Evolutionary conservation across 2,113 vertebrate species (phyloP).

Genomic region (Chrysemys picta): DNA sequence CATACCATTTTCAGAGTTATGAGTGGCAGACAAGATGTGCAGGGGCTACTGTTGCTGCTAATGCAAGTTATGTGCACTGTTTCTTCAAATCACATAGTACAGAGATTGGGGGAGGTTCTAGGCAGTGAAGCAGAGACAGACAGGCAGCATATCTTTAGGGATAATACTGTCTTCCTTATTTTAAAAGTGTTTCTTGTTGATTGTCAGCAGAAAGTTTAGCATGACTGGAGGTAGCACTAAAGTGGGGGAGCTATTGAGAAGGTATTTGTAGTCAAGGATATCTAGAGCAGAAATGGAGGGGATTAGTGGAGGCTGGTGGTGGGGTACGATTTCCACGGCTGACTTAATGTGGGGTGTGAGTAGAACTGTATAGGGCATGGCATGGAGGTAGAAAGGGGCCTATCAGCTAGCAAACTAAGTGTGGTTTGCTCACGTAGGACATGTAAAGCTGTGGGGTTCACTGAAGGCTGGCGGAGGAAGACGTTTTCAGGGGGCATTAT

Average conservation of each 20-base stretch:
- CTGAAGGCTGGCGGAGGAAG: not conserved
- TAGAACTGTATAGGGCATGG: not conserved
- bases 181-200: not conserved
- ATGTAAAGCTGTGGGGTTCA: not conserved
- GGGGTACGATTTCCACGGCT: too few relatives aligned
- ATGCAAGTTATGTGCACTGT: not conserved
- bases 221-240: too few relatives aligned
- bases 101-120: too few relatives aligned
- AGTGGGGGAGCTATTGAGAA: too few relatives aligned
- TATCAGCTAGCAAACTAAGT: not conserved
- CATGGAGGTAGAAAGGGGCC: not conserved
- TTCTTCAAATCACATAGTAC: too few relatives aligned
- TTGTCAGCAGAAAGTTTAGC: not conserved
- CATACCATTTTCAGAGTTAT: not conserved
- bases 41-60: not conserved
- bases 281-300: too few relatives aligned
- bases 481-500: not conserved
- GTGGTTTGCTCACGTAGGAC: not conserved
- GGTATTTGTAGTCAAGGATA: too few relatives aligned
- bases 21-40: not conserved
- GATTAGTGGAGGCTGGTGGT: not conserved
- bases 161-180: not conserved
- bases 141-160: not conserved
- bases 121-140: not conserved
- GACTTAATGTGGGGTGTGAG: not conserved